phyloP scores from a whole-genome alignment of 2,888 invertebrate genomes.

The Acrocyrtus sp. region DNA sequence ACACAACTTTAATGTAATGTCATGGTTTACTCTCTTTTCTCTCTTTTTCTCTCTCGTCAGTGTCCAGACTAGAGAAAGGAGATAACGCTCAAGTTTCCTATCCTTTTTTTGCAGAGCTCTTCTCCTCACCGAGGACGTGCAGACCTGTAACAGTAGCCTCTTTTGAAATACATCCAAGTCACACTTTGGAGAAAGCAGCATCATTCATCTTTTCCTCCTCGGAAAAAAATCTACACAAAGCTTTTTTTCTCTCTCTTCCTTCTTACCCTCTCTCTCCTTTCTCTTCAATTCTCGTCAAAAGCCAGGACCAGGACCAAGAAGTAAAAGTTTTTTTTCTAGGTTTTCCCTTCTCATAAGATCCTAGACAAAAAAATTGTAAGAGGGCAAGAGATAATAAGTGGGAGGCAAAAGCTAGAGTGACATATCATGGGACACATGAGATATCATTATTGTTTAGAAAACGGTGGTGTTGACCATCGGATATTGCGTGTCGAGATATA shows the following conservation, averaged over 20 bases:
- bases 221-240: too few species aligned
- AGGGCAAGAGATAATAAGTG: neutral
- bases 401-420: constrained; percentile 1
- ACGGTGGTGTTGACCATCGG: constrained; percentile 50
- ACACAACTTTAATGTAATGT: constrained; percentile 30
- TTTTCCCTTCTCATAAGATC: too few species aligned
- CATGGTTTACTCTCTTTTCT: constrained; percentile 12
- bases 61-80: constrained; percentile 17
- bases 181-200: neutral
- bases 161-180: constrained; percentile 12
- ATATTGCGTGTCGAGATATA: constrained; percentile 49
- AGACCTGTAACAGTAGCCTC: too few species aligned
- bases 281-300: constrained; percentile 5
- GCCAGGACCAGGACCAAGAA: too few species aligned
- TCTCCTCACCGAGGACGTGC: too few species aligned
- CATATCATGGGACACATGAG: constrained; percentile 47
- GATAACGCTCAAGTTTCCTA: constrained; percentile 28
- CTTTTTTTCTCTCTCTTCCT: neutral
- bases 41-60: too few species aligned
- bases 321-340: too few species aligned
- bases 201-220: constrained; percentile 27
- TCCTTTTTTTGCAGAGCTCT: too few species aligned
- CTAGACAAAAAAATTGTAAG: too few species aligned
- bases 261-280: too few species aligned
- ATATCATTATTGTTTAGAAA: constrained; percentile 52